These are phyloP conservation scores for Hapalemur alaotrensis DNA, from an alignment of 2,797 vertebrate genomes.

Conservation along the genomic window DNA sequence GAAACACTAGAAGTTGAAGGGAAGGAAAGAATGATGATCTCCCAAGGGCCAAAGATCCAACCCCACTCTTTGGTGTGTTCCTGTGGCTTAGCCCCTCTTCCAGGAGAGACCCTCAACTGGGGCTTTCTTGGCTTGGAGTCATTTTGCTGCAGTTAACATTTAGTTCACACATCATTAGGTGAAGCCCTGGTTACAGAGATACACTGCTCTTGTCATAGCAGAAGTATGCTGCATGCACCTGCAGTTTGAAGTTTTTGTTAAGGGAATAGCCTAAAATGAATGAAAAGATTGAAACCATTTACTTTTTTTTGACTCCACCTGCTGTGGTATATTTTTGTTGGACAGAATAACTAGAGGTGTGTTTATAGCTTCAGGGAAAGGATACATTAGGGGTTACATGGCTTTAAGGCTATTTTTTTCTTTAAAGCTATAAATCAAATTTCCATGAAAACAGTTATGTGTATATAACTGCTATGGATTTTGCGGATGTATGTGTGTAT, in stretches of 20 bases:
- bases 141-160: conserved; percentile 83
- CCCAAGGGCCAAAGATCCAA: conserved; percentile 38
- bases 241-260: conserved; percentile 80
- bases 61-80: conserved; percentile 58
- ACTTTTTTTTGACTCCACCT: conserved; percentile 74
- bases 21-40: conserved; percentile 58
- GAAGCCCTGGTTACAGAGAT: conserved; percentile 79
- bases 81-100: conserved; percentile 76
- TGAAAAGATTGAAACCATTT: conserved; percentile 76
- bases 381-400: conserved; percentile 68
- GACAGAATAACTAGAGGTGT: conserved; percentile 71
- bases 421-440: conserved; percentile 79
- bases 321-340: conserved; percentile 70
- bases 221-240: conserved; percentile 81
- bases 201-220: conserved; percentile 82
- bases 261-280: conserved; percentile 81
- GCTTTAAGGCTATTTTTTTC: conserved; percentile 65
- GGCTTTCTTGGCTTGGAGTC: conserved; percentile 79
- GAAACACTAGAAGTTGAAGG: conserved; percentile 53
- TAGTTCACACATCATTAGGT: conserved; percentile 84
- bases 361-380: conserved; percentile 78
- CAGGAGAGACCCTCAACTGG: conserved; percentile 66
- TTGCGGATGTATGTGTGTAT: neutral
- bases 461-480: conserved; percentile 29
- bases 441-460: conserved; percentile 59